A percentile compares a stretch with the other conserved stretches of the same genome.
These are phyloP conservation scores for Motacilla tschutschensis DNA, from an alignment of 2,113 vertebrate genomes.

Conservation along the genomic window DNA sequence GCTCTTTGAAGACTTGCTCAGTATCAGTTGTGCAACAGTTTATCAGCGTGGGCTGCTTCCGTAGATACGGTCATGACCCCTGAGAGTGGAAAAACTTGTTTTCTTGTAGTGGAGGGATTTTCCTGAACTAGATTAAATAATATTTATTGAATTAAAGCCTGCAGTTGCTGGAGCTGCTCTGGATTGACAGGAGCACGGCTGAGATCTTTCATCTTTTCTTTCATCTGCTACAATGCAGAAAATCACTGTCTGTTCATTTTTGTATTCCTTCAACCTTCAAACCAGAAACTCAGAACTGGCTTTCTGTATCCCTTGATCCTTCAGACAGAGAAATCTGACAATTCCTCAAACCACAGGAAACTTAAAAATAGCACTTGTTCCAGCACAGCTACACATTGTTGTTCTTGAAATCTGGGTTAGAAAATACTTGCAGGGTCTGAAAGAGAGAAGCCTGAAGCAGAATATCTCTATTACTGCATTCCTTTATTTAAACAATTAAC, in stretches of 20 bases:
- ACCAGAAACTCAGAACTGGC: constrained; percentile 14
- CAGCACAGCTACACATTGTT: constrained; percentile 35
- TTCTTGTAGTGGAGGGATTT: constrained; percentile 44
- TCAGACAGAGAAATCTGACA: constrained; percentile 44
- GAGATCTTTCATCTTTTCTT: constrained; percentile 10
- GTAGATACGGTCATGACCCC: neutral
- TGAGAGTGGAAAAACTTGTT: constrained; percentile 51
- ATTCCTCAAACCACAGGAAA: constrained; percentile 60
- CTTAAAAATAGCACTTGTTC: constrained; percentile 57
- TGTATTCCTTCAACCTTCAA: neutral
- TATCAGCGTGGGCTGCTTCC: constrained; percentile 52
- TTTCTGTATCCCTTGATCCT: constrained; percentile 41
- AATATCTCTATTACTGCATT: neutral
- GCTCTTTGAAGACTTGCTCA: constrained; percentile 18
- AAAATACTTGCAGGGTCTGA: constrained; percentile 10
- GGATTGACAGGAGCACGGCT: neutral
- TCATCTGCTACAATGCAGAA: neutral
- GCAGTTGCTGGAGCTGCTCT: constrained; percentile 13
- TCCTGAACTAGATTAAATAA: constrained; percentile 40
- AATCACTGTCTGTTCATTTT: constrained; percentile 10
- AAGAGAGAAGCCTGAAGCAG: neutral
- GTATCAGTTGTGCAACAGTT: constrained; percentile 55
- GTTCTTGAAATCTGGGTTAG: constrained; percentile 52
- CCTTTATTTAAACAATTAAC: constrained; percentile 9
- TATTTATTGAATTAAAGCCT: constrained; percentile 29